Evolutionary conservation across 2,113 vertebrate species (phyloP), one percentile per base, ranked within the genome.

Genomic region (Aspiorhynchus laticeps): DNA sequence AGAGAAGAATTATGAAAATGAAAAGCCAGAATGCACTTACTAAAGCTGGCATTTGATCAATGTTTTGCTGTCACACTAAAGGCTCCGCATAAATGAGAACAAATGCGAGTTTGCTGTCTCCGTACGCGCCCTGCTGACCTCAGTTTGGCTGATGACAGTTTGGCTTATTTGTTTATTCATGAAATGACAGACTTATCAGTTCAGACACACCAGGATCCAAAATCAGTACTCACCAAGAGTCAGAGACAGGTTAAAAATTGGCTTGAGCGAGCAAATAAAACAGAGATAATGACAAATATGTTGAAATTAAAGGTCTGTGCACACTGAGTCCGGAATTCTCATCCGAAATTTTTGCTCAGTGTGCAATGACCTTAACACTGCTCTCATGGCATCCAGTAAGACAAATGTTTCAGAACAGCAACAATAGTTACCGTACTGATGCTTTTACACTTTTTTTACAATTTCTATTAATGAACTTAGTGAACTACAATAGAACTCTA

Each of bases 1-100:
- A 91, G 87, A 90, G 90, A 88, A 89, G 85, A 90, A 92, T 92
- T 93, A 91, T 89, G 89, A 93, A 92, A 92, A 92, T 87, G 85
- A 91, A 92, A 93, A 89, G 86, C 87, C n/a, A 78, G 83, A 87
- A 36, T 46, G 81, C 77, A 82, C 85, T 78, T n/a, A 7, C 90
- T 88, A 82, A 88, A 87, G 87, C 89, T 88, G 84, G 43, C 84
- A 88, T 92, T 92, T 92, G 90, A 92, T 93, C 89, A 89, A 83
- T 85, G 81, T 85, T 63, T 87, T 77, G 77, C 89, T 84, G 91
- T 86, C 89, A 61, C 90, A 90, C 81, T 85, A 90, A 90, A 90
- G 87, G 80, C 87, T 88, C 85, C 75, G 84, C 10, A 75, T 90
- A 87, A 91, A 93, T 93, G 85, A 89, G 65, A 92, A 90, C 88